phyloP scores from a whole-genome alignment of 1,140 invertebrate genomes.

The Zaprionus capensis region DNA sequence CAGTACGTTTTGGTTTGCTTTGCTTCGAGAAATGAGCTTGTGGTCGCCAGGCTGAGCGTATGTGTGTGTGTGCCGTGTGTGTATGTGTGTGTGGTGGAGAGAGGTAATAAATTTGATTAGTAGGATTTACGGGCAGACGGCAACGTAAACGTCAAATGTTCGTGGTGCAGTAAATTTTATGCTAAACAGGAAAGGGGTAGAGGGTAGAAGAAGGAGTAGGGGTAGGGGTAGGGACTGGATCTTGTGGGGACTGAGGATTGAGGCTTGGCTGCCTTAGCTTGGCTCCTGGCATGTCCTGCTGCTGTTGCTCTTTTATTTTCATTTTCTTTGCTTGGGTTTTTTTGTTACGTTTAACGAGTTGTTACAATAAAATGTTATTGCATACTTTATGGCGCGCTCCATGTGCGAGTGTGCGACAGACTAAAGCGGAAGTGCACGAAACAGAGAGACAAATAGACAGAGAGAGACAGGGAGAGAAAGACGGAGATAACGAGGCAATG shows the following conservation, averaged over 20 bases:
- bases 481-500: slow-evolving; percentile 37
- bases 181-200: slow-evolving; percentile 55
- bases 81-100: slow-evolving; percentile 49
- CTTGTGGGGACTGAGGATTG: neutral
- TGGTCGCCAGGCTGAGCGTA: slow-evolving; percentile 32
- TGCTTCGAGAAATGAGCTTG: slow-evolving; percentile 39
- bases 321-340: slow-evolving; percentile 22
- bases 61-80: slow-evolving; percentile 14
- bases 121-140: slow-evolving; percentile 73
- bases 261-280: slow-evolving; percentile 11
- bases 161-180: slow-evolving; percentile 79
- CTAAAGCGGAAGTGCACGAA: slow-evolving; percentile 44
- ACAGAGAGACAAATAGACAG: slow-evolving; percentile 11
- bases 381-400: slow-evolving; percentile 61
- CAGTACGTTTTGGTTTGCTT: slow-evolving; percentile 14
- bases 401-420: slow-evolving; percentile 7
- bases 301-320: slow-evolving; percentile 5
- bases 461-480: slow-evolving; percentile 11
- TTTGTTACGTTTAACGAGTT: slow-evolving; percentile 70
- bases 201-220: neutral
- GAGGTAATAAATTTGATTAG: slow-evolving; percentile 80
- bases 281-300: slow-evolving; percentile 1
- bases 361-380: slow-evolving; percentile 78
- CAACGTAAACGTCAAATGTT: slow-evolving; percentile 73
- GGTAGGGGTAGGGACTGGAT: neutral